Percentiles rank a stretch among this genome's conserved stretches.
Evolutionary conservation across 2,797 vertebrate genomes (phyloP).

Genomic region (Sylvilagus floridanus): DNA sequence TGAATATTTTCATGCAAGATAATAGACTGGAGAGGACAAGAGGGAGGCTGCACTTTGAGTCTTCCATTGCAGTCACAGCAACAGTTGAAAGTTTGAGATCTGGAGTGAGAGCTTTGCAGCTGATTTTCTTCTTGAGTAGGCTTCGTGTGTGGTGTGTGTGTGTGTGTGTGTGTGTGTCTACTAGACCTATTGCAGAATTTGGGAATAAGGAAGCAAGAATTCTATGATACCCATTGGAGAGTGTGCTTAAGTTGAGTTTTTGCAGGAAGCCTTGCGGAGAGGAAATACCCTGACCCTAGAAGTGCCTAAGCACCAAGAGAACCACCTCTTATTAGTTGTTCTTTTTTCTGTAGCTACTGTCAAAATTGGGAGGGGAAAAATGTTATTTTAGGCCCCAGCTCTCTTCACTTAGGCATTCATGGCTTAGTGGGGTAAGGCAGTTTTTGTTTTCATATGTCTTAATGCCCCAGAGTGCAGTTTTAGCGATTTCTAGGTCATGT

Average conservation of each 20-base stretch:
- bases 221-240: not conserved
- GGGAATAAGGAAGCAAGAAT: not conserved
- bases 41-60: not conserved
- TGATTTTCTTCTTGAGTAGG: constrained; percentile 31
- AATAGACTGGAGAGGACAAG: not conserved
- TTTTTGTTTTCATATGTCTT: not conserved
- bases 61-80: not conserved
- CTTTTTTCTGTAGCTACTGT: not conserved
- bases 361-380: not conserved
- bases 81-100: not conserved
- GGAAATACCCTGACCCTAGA: not conserved
- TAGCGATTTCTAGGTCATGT: not conserved
- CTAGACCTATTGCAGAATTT: not conserved
- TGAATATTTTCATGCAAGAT: not conserved
- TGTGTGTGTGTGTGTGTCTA: not conserved
- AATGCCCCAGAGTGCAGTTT: not conserved
- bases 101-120: not conserved
- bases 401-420: not conserved
- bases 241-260: not conserved
- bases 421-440: not conserved
- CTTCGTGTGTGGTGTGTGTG: not conserved
- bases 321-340: not conserved
- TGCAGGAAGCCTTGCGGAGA: not conserved
- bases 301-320: not conserved
- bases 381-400: not conserved